phyloP scores from a whole-genome alignment of 2,797 vertebrate genomes.

The Bradypus variegatus region DNA sequence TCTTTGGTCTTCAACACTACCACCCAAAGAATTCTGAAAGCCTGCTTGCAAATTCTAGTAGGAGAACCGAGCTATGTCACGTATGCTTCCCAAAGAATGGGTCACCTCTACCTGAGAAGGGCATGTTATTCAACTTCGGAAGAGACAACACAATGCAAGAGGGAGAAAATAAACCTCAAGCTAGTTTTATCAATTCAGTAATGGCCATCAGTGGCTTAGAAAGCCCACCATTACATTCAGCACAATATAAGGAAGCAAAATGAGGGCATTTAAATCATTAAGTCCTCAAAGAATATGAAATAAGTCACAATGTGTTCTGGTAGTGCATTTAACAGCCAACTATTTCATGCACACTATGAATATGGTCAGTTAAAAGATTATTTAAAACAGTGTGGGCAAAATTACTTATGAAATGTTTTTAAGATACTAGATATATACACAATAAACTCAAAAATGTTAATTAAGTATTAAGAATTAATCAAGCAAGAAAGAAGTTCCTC shows the following conservation, averaged over 20 bases:
- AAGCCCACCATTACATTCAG: background rate
- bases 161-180: background rate
- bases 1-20: background rate
- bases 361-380: background rate
- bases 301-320: background rate
- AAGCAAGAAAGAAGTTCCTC: background rate
- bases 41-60: background rate
- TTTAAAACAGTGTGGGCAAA: background rate
- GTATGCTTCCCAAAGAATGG: background rate
- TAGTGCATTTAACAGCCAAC: background rate
- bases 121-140: background rate
- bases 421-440: background rate
- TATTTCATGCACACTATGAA: background rate
- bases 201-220: background rate
- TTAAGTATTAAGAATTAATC: background rate
- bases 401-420: background rate
- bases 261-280: background rate
- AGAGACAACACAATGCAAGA: background rate
- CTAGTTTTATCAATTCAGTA: background rate
- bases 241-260: background rate
- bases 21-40: background rate
- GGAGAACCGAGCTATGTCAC: too few relatives aligned
- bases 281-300: background rate
- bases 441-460: slow-evolving; percentile 8
- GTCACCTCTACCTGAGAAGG: background rate